Conservation (phyloP, 2,888 invertebrate species). For the Tuberolachnus salignus region DNA sequence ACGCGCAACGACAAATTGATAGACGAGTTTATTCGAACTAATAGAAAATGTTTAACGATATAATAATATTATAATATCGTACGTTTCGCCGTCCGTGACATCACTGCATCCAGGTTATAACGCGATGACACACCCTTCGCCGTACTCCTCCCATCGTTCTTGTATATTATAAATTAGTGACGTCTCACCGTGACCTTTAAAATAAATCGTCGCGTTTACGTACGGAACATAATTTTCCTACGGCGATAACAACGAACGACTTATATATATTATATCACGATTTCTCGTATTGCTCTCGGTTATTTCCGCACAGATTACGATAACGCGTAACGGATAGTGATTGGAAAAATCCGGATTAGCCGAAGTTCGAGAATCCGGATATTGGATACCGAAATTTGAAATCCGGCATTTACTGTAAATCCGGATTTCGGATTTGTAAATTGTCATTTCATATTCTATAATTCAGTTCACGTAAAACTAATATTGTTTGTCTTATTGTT, state of each 20-base stretch:
- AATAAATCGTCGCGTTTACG: not conserved
- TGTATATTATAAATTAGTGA: constrained; percentile 3
- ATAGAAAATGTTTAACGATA: not conserved
- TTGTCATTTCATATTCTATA: too few relatives aligned
- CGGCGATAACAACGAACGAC: not conserved
- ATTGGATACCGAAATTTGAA: too few relatives aligned
- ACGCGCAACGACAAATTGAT: not conserved
- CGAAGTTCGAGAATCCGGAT: too few relatives aligned
- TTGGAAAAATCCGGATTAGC: too few relatives aligned
- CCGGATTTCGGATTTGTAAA: too few relatives aligned
- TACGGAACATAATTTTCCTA: not conserved
- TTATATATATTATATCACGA: not conserved
- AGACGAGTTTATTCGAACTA: not conserved
- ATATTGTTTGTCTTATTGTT: too few relatives aligned
- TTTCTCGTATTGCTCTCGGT: too few relatives aligned
- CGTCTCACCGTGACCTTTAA: constrained; percentile 2
- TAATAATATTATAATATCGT: not conserved
- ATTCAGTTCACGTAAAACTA: too few relatives aligned
- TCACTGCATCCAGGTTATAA: not conserved
- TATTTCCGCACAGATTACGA: too few relatives aligned
- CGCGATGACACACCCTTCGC: not conserved
- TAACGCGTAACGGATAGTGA: too few relatives aligned
- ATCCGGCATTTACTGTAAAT: too few relatives aligned
- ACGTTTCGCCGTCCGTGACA: not conserved
- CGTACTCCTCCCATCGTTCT: not conserved